phyloP scores from a whole-genome alignment of 53 echinoderm and acorn worm species.

The Astropecten irregularis region DNA sequence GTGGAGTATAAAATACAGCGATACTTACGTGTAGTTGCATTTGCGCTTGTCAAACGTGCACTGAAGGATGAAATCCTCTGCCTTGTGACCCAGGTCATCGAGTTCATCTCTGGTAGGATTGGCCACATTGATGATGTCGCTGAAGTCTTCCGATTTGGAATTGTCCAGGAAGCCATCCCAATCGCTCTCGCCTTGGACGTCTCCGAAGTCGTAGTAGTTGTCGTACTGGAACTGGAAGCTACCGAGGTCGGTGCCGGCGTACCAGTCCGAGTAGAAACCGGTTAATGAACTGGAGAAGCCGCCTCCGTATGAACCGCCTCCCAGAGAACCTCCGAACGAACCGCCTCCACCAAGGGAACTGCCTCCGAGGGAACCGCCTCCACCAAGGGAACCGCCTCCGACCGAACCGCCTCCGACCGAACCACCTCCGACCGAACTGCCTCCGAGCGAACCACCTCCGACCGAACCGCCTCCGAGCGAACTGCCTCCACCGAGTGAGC shows the following conservation, averaged over 20 bases:
- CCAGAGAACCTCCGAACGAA: neutral
- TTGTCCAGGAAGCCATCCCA: conserved; percentile 84
- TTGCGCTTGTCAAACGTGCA: conserved; percentile 88
- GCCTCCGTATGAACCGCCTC: conserved; percentile 27
- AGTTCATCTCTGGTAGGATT: conserved; percentile 79
- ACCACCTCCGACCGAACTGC: conserved; percentile 1
- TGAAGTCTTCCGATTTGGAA: conserved; percentile 85
- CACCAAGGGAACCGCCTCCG: neutral
- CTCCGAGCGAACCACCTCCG: neutral
- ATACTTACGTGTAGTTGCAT: conserved; percentile 93
- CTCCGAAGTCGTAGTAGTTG: conserved; percentile 76
- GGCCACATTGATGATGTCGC: conserved; percentile 80
- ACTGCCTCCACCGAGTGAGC: neutral
- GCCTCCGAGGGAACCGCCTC: neutral
- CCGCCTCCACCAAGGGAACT: conserved; percentile 47
- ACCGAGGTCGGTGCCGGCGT: neutral
- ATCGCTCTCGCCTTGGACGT: conserved; percentile 73
- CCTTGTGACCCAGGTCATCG: conserved; percentile 66
- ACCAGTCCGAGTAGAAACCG: neutral
- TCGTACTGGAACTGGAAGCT: conserved; percentile 69
- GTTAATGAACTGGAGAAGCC: neutral
- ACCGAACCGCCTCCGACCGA: neutral
- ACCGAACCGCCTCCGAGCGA: neutral
- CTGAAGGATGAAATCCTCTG: conserved; percentile 88
- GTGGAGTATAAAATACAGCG: no score